Base-by-base conservation (phyloP, 2,888 invertebrate genomes). In the Aphelenchoides bicaudatus region DNA sequence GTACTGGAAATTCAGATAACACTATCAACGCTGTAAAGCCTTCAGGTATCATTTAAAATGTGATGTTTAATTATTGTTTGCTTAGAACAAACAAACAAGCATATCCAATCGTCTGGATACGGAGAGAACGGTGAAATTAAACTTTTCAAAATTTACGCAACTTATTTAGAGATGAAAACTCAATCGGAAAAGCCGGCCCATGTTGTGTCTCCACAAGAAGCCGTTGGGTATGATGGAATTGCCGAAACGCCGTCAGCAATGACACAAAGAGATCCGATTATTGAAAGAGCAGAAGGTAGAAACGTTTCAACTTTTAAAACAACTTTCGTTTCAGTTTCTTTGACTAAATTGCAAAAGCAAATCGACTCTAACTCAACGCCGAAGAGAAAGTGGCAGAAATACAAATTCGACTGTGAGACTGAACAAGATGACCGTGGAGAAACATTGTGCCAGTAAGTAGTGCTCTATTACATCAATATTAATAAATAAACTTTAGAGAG, bases 401-500 rank as follows among this genome's bases (percentile, higher is more conserved):
- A 62, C 46, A 56, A 54, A 39, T 67, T 73, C 62, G 65, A 73
- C 57, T 73, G 73, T 47, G 61, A 53, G 8, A 61, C 51, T 38
- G 73, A 73, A 53, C 63, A 60, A 10, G 73, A 73, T 46, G 70
- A 73, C 13, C 65, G 68, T 25, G 73, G 72, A 21, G 34, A 23
- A 8, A 37, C 52, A 38, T 56, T 63, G 6, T 63, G 63, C 37
- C 28, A 59, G 49, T 46, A 54, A 21, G 46, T 34, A 34, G 16
- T 16, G 16, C 16, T 34, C 34, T 13, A 13, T 34, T 34, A 13
- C 34, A 34, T 13, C 16, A 34, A 13, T 34, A n/a, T n/a, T n/a
- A n/a, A n/a, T n/a, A n/a, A n/a, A n/a, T n/a, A n/a, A n/a, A n/a
- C n/a, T n/a, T n/a, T n/a, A n/a, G n/a, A n/a, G n/a, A n/a, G n/a